These are phyloP conservation scores for Caenorhabditis tropicalis DNA, from an alignment of 1,140 invertebrate genomes.

Conservation along the genomic window DNA sequence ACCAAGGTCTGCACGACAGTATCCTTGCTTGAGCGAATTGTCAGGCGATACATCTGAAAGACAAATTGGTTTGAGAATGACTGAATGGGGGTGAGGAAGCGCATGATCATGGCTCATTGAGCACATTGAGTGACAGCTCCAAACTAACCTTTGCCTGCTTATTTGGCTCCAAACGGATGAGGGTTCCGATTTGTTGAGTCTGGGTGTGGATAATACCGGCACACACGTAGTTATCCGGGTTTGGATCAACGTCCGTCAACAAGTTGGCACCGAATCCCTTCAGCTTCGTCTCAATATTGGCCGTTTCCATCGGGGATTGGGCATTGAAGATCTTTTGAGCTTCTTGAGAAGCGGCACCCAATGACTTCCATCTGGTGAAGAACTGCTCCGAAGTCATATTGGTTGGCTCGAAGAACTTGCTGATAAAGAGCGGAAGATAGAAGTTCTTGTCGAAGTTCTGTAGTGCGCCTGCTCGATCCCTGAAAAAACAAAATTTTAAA, in stretches of 20 bases:
- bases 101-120: no score
- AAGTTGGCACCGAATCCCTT: constrained; percentile 94
- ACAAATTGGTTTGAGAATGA: not conserved
- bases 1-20: constrained; percentile 72
- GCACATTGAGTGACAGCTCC: no score
- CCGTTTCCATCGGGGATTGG: constrained; percentile 84
- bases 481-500: constrained; percentile 54
- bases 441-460: constrained; percentile 81
- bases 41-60: constrained; percentile 75
- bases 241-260: constrained; percentile 88
- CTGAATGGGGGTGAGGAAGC: no score
- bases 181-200: constrained; percentile 91
- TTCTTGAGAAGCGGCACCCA: constrained; percentile 81
- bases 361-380: constrained; percentile 79
- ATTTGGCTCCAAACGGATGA: constrained; percentile 95
- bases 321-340: constrained; percentile 98
- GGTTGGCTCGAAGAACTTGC: constrained; percentile 98
- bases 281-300: constrained; percentile 73
- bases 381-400: constrained; percentile 98
- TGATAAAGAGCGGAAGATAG: constrained; percentile 92
- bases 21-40: constrained; percentile 74
- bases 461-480: constrained; percentile 77
- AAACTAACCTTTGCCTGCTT: constrained; percentile 68
- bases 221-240: constrained; percentile 98
- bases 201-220: constrained; percentile 96